These are phyloP conservation scores for Phyllotis vaccarum DNA, from an alignment of 2,797 vertebrate species.

Conservation along the genomic window DNA sequence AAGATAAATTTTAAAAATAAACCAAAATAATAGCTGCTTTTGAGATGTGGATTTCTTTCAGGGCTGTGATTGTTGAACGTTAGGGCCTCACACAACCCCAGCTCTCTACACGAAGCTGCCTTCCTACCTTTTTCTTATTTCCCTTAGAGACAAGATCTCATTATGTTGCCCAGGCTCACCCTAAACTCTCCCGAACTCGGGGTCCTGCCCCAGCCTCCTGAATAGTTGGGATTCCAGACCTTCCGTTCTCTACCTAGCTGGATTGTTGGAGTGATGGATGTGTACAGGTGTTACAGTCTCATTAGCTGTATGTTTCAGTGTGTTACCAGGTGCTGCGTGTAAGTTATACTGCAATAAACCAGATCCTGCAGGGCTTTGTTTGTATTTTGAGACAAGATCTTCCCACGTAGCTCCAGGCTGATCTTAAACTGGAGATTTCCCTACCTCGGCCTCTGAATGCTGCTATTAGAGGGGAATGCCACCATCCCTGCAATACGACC, in stretches of 20 bases:
- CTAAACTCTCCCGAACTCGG: background rate
- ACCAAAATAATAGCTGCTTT: background rate
- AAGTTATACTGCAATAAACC: conserved; percentile 1
- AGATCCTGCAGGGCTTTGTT: too few species aligned
- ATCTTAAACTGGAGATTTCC: background rate
- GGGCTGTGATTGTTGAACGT: background rate
- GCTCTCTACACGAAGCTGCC: too few species aligned
- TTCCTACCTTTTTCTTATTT: background rate
- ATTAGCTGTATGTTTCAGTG: background rate
- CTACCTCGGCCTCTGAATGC: background rate
- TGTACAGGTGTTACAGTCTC: background rate
- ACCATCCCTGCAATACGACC: background rate
- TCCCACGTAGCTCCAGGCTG: background rate
- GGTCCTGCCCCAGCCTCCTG: background rate
- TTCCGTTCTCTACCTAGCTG: background rate
- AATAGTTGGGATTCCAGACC: background rate
- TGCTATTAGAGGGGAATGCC: background rate
- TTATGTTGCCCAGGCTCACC: background rate
- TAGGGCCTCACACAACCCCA: background rate
- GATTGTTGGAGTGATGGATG: background rate
- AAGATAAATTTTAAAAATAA: background rate
- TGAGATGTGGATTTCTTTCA: background rate
- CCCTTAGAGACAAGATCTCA: background rate
- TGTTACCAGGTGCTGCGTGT: background rate
- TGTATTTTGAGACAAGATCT: background rate